Evolutionary conservation across 2,797 vertebrate species (phyloP).

Genomic region (Macrochelys suwanniensis): DNA sequence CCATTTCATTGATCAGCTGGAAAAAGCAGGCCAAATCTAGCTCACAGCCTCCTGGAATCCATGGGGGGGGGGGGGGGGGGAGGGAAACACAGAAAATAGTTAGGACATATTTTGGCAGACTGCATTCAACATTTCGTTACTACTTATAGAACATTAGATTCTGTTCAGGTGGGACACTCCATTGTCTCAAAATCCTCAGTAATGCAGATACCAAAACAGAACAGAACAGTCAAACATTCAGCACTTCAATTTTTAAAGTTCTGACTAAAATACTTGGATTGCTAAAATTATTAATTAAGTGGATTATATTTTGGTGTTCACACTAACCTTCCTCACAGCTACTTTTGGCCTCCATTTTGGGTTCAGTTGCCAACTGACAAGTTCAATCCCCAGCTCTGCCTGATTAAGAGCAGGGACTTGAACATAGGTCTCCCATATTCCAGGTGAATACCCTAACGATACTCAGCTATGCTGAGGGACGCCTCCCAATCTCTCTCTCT

Average conservation of each 20-base stretch:
- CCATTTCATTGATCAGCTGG: slow-evolving; percentile 99
- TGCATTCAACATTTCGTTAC: accelerated
- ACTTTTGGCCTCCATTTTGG: background rate
- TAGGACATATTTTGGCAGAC: background rate
- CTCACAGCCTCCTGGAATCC: slow-evolving; percentile 93
- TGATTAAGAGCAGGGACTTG: background rate
- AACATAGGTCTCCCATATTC: background rate
- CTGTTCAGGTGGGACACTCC: accelerated
- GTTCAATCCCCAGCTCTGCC: background rate
- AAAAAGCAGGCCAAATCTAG: slow-evolving; percentile 98
- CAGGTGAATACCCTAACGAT: background rate
- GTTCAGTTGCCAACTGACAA: background rate
- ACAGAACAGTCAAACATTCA: accelerated
- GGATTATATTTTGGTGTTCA: background rate
- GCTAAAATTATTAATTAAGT: background rate
- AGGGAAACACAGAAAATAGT: slow-evolving; percentile 34
- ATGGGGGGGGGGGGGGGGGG: accelerated
- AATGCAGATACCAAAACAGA: background rate
- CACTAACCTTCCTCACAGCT: background rate
- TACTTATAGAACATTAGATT: background rate
- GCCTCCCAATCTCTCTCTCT: too few relatives aligned
- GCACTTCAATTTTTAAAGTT: background rate
- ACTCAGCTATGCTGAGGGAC: background rate
- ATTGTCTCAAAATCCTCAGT: background rate
- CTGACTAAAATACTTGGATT: accelerated